Evolutionary conservation across 2,113 vertebrate species (phyloP).

Genomic region (Jacana jacana): DNA sequence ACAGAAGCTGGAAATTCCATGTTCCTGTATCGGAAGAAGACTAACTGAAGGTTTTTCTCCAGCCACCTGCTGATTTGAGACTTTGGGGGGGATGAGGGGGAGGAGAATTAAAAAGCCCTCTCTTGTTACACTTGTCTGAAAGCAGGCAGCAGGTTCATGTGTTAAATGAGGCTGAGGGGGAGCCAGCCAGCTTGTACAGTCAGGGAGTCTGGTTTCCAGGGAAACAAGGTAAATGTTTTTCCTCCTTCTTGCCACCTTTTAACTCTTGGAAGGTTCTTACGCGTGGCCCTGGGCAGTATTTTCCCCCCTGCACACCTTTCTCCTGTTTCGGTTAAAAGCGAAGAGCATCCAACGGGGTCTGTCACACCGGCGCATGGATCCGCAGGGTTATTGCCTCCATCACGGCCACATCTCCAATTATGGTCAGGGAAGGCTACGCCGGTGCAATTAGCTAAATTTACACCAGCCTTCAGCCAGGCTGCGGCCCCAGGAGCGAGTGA

Average conservation of each 20-base stretch:
- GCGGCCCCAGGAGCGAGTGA: fast-evolving
- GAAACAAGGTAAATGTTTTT: constrained; percentile 65
- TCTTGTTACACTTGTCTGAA: constrained; percentile 10
- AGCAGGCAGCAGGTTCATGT: neutral
- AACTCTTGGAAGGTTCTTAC: neutral
- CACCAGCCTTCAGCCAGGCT: neutral
- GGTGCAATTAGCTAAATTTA: neutral
- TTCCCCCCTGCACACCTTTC: neutral
- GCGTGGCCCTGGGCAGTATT: neutral
- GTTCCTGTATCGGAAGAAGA: neutral
- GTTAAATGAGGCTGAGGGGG: neutral
- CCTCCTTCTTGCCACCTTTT: neutral
- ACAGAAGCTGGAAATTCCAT: neutral
- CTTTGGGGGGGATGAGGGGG: fast-evolving
- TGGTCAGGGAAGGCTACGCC: neutral
- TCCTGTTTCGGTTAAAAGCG: neutral
- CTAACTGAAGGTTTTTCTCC: neutral
- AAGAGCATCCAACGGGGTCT: fast-evolving
- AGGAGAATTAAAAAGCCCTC: neutral
- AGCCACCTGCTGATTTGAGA: neutral
- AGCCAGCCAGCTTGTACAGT: constrained; percentile 2
- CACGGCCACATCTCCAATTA: fast-evolving
- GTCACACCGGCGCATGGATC: fast-evolving
- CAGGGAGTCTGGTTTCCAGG: constrained; percentile 48
- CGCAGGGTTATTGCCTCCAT: neutral